These are phyloP conservation scores for Leptura quadrifasciata DNA, from an alignment of 2,888 invertebrate genomes.

Conservation along the genomic window DNA sequence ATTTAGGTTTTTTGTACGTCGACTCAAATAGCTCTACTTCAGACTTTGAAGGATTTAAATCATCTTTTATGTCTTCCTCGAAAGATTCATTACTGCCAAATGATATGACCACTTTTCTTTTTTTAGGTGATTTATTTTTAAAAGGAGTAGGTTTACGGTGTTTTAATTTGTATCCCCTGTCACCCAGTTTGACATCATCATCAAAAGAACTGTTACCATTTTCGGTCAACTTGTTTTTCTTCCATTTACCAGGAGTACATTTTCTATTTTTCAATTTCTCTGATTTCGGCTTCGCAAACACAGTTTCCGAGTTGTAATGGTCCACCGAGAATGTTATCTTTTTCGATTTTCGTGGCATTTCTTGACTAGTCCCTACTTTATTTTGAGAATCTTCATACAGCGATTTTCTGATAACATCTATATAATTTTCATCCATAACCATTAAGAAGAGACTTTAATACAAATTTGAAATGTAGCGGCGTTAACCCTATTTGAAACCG, in stretches of 20 bases:
- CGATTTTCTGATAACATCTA: constrained; percentile 45
- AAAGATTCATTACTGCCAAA: constrained; percentile 31
- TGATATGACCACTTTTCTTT: constrained; percentile 29
- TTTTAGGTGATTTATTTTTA: constrained; percentile 13
- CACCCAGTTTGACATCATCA: not conserved
- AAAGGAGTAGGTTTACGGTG: constrained; percentile 12
- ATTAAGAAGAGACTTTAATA: not conserved
- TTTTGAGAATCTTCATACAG: constrained; percentile 28
- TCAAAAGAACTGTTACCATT: constrained; percentile 5
- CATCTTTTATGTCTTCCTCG: constrained; percentile 24
- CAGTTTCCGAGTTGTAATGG: constrained; percentile 30
- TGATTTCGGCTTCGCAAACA: constrained; percentile 11
- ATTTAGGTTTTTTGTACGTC: constrained; percentile 13
- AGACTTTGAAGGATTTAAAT: constrained; percentile 32
- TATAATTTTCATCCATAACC: constrained; percentile 49
- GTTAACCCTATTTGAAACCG: constrained; percentile 4
- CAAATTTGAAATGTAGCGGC: not conserved
- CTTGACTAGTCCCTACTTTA: constrained; percentile 1
- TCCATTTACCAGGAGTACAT: constrained; percentile 3
- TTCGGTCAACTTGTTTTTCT: not conserved
- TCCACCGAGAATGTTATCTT: constrained; percentile 38
- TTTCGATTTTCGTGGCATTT: constrained; percentile 33
- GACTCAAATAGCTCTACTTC: constrained; percentile 9
- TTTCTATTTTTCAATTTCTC: constrained; percentile 20
- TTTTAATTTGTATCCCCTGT: not conserved